Evolutionary conservation across 2,797 vertebrate species (phyloP), one percentile per base, ranked within the genome.

Genomic region (Clangula hyemalis): DNA sequence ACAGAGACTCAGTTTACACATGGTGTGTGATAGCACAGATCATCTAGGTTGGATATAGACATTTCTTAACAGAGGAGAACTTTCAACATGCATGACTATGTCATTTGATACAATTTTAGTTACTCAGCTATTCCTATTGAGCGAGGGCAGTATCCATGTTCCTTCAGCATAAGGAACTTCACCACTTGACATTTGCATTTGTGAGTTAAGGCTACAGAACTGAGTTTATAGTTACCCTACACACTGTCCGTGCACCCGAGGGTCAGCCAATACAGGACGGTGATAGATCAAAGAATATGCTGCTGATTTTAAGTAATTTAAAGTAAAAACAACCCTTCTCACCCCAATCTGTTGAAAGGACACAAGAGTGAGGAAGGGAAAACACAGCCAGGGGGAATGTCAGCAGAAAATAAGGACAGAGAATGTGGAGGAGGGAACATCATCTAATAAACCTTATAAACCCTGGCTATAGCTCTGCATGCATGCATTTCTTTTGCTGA

Each of bases 241-340:
- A 30, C 18, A 58, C 14, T 30, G 17, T 51, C 56, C n/a, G 51
- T 82, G 81, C 86, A 73, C 74, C 51, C 56, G 32, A 62, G 53
- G 53, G 89, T 95, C 87, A 93, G 57, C 60, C 61, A 86, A 43
- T 72, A 77, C 61, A 80, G 34, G 57, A 22, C 57, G 61, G 72
- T 51, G 66, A 91, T 25, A 89, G 71, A 93, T 88, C 83, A 94
- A 90, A 96, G 87, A 61, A 71, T 54, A 51, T 8, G 16, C 32
- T 87, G 68, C 49, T 74, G 71, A 95, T 91, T 88, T 89, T 78
- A 79, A 90, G 76, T 86, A 61, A 66, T 61, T 90, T 95, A 84
- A 96, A 96, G 64, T 38, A 84, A 94, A 96, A 96, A 71, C 77
- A 94, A 80, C 90, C 80, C 74, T 96, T 88, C 77, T 94, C 90